Evolutionary conservation across 2,113 vertebrate genomes (phyloP), one percentile per base, ranked within the genome.

Genomic region (Empidonax traillii): DNA sequence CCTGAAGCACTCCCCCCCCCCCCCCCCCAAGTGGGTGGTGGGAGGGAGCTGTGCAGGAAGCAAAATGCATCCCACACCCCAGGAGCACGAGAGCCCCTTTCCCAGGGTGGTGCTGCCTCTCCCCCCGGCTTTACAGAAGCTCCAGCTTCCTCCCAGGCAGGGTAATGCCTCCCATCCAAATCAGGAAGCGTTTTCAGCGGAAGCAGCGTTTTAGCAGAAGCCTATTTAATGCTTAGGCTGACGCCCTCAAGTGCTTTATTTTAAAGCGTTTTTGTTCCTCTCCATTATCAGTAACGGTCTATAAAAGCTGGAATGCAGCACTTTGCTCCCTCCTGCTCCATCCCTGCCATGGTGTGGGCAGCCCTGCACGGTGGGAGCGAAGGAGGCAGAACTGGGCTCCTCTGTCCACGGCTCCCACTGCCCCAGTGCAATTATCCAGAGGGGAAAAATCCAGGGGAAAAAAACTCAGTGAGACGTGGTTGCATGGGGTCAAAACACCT

Each of bases 261-360:
- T 94, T 87, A 93, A 74, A 91, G 66, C 55, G 24, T 75, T 95
- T 95, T 87, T 93, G 71, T 94, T 94, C 82, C 77, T 89, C 71
- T 85, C 87, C 55, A 58, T 92, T 94, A 69, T 79, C 90, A 63
- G 85, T 55, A 87, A 91, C 28, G 75, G 95, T 39, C 82, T 75
- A 72, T 87, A 82, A 94, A 93, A 93, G 95, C 82, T 0, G 0
- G 66, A 85, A 90, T 1, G 1, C 2, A 14, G 87, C 82, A 41
- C 58, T 95, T 82, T 59, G 56, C 59, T 91, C 49, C 66, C 27
- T 87, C 44, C 58, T 82, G 73, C 84, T 89, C 39, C 56, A 4
- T 46, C 22, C 49, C 14, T 20, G 12, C 46, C 0, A 4, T 1
- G 5, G 39, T 30, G 11, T 3, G 3, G 72, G 72, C 59, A 73